These are phyloP conservation scores for Neoitamus cyanurus DNA, from an alignment of 2,888 invertebrate species.

Conservation along the genomic window DNA sequence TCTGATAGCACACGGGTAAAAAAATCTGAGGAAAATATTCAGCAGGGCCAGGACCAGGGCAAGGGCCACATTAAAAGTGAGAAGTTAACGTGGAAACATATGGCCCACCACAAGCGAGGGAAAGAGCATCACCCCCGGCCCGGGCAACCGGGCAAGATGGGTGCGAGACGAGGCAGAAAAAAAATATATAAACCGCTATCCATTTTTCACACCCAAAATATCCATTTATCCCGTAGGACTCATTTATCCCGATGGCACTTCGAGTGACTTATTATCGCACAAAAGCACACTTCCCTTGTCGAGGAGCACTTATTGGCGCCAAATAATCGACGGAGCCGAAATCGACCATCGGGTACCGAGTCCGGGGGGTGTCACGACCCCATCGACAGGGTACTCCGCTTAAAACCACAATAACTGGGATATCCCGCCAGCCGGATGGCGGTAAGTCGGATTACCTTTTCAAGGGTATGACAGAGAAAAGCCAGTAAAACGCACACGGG, in stretches of 20 bases:
- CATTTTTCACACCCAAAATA: slow-evolving; percentile 22
- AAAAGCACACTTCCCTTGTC: background rate
- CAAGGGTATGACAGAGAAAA: background rate
- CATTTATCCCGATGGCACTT: slow-evolving; percentile 24
- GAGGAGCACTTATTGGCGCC: slow-evolving; percentile 35
- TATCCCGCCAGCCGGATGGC: background rate
- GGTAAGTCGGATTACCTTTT: slow-evolving; percentile 1
- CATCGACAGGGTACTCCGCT: background rate
- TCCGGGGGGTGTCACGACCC: background rate
- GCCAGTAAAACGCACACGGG: background rate
- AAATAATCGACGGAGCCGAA: slow-evolving; percentile 8
- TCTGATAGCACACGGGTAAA: background rate
- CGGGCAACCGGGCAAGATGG: background rate
- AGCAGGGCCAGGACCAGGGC: slow-evolving; percentile 1
- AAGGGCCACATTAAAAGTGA: slow-evolving; percentile 31
- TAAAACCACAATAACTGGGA: background rate
- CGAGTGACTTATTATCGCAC: slow-evolving; percentile 20
- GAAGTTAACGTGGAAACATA: slow-evolving; percentile 27
- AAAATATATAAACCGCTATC: background rate
- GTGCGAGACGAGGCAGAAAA: background rate
- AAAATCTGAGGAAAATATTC: slow-evolving; percentile 35
- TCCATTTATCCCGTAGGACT: slow-evolving; percentile 15
- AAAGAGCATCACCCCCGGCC: background rate
- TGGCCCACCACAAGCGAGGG: slow-evolving; percentile 20
- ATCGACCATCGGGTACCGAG: background rate